A percentile compares a stretch with the other conserved stretches of the same genome.
Evolutionary conservation across 2,888 invertebrate genomes (phyloP).

Genomic region (Schrankia costaestrigalis): DNA sequence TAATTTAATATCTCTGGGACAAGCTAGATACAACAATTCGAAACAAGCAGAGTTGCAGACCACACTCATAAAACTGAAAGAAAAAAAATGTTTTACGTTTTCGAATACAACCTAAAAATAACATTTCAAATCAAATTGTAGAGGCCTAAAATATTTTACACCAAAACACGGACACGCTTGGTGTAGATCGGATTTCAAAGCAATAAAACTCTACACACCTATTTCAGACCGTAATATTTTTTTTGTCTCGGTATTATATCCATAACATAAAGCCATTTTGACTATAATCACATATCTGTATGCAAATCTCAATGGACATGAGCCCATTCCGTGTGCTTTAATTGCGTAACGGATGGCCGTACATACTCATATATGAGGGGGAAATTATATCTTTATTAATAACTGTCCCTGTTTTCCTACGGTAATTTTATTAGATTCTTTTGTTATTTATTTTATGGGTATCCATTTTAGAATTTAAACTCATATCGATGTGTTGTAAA

Average conservation of each 20-base stretch:
- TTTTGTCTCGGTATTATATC: constrained; percentile 30
- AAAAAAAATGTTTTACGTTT: constrained; percentile 3
- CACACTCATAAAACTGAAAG: constrained; percentile 2
- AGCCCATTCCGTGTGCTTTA: constrained; percentile 57
- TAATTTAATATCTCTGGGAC: no score
- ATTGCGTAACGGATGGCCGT: constrained; percentile 63
- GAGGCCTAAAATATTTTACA: constrained; percentile 2
- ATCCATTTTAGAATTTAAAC: constrained; percentile 12
- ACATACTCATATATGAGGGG: constrained; percentile 50
- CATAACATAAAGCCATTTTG: constrained; percentile 47
- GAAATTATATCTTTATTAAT: constrained; percentile 65
- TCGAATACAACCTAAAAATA: constrained; percentile 5
- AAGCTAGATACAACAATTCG: no score
- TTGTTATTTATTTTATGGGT: constrained; percentile 30
- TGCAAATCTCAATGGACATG: constrained; percentile 69
- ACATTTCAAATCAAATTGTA: constrained; percentile 6
- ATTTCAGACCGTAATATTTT: constrained; percentile 17
- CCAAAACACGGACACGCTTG: constrained; percentile 1
- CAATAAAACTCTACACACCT: constrained; percentile 26
- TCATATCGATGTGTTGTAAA: constrained; percentile 6
- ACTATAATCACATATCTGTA: constrained; percentile 67
- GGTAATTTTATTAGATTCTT: constrained; percentile 46
- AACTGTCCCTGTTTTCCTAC: constrained; percentile 40
- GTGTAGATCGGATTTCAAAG: constrained; percentile 10
- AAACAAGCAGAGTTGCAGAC: no score